Conservation (phyloP, 2,888 invertebrate genomes). For the Nebria brevicollis region DNA sequence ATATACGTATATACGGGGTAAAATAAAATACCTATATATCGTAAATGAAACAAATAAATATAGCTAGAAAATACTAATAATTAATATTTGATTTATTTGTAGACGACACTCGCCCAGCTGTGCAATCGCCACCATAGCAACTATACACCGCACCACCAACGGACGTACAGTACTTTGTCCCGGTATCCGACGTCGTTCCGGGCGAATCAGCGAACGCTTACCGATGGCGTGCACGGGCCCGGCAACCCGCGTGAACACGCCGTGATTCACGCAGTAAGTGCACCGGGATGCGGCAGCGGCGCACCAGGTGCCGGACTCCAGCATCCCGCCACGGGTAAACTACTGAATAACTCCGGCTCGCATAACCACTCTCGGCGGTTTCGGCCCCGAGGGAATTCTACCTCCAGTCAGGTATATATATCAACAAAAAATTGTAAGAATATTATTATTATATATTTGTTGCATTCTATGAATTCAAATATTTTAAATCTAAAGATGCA, state of each 20-base stretch:
- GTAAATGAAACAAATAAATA: too few relatives aligned
- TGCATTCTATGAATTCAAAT: too few relatives aligned
- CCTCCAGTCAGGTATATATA: slow-evolving; percentile 22
- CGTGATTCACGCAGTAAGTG: not conserved
- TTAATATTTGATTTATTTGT: not conserved
- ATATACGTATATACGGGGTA: too few relatives aligned
- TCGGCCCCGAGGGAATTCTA: slow-evolving; percentile 17
- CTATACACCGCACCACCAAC: slow-evolving; percentile 11
- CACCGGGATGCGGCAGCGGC: not conserved
- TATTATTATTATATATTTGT: too few relatives aligned
- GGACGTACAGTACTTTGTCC: slow-evolving; percentile 31
- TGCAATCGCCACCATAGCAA: slow-evolving; percentile 8
- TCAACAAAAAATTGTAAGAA: too few relatives aligned
- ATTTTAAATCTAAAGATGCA: too few relatives aligned
- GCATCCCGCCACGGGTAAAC: slow-evolving; percentile 12
- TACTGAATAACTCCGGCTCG: not conserved
- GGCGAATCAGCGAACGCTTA: slow-evolving; percentile 2
- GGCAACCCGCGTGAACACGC: slow-evolving; percentile 5
- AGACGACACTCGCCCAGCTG: slow-evolving; percentile 31
- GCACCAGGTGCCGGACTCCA: not conserved
- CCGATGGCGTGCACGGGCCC: not conserved
- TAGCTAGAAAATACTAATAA: too few relatives aligned
- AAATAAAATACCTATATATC: too few relatives aligned
- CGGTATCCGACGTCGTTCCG: slow-evolving; percentile 32
- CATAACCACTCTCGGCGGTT: slow-evolving; percentile 15